phyloP scores from a whole-genome alignment of 1,140 invertebrate species.

The Pseudomyrmex concolor region DNA sequence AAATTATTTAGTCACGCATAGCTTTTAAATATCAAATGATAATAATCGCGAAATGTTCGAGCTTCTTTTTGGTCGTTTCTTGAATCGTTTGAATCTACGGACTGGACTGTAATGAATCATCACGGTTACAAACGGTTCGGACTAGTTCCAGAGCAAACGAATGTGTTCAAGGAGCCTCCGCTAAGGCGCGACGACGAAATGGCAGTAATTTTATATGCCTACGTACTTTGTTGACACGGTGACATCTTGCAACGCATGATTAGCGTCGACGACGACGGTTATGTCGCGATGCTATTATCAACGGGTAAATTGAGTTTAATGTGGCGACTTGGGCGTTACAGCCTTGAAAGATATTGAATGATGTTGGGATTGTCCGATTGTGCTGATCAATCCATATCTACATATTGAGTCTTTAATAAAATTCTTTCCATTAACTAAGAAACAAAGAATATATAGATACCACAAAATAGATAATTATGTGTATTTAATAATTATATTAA shows the following conservation, averaged over 20 bases:
- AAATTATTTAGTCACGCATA: not conserved
- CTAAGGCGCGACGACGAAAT: slow-evolving; percentile 34
- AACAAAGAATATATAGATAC: too few relatives aligned
- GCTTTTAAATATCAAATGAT: not conserved
- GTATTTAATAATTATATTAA: slow-evolving; percentile 19
- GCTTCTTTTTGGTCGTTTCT: slow-evolving; percentile 31
- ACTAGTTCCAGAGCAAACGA: not conserved
- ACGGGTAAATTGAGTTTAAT: slow-evolving; percentile 70
- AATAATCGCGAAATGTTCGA: slow-evolving; percentile 14
- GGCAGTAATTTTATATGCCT: slow-evolving; percentile 48
- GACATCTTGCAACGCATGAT: slow-evolving; percentile 68
- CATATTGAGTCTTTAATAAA: slow-evolving; percentile 17
- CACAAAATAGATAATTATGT: not conserved
- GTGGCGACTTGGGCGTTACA: slow-evolving; percentile 63
- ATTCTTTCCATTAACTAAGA: too few relatives aligned
- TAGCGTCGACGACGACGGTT: slow-evolving; percentile 47
- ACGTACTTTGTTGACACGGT: slow-evolving; percentile 21
- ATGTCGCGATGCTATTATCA: slow-evolving; percentile 65
- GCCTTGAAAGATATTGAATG: slow-evolving; percentile 59
- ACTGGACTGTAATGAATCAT: slow-evolving; percentile 9
- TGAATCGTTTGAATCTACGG: not conserved
- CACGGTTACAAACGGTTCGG: not conserved
- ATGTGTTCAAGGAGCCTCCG: slow-evolving; percentile 30
- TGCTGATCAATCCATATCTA: slow-evolving; percentile 18
- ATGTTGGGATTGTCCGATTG: slow-evolving; percentile 27